phyloP scores from a whole-genome alignment of 2,113 vertebrate species.

The Rhipidura dahli region DNA sequence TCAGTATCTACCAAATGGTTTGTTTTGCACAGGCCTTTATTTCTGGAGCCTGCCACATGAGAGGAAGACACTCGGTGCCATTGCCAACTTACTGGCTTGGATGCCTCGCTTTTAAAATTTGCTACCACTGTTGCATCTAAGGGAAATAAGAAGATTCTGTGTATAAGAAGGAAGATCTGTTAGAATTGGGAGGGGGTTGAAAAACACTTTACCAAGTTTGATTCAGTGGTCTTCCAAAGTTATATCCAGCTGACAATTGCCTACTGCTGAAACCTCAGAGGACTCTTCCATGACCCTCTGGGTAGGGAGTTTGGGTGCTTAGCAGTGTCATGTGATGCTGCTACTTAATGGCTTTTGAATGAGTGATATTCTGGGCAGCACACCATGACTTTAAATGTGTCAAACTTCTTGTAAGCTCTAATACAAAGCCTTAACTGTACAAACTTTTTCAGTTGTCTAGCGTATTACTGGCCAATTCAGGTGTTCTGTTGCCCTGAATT shows the following conservation, averaged over 20 bases:
- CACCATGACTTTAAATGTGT: not conserved
- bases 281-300: not conserved
- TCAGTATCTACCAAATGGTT: not conserved
- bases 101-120: not conserved
- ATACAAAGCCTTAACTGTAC: not conserved
- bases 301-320: not conserved
- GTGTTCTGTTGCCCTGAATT: not conserved
- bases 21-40: not conserved
- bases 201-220: not conserved
- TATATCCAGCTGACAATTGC: not conserved
- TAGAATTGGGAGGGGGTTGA: not conserved
- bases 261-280: not conserved
- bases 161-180: not conserved
- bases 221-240: not conserved
- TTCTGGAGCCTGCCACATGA: not conserved
- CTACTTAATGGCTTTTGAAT: not conserved
- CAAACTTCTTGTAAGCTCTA: not conserved
- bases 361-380: not conserved
- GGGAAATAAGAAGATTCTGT: not conserved
- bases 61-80: not conserved
- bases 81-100: not conserved
- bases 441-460: not conserved
- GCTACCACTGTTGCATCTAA: not conserved
- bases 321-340: not conserved
- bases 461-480: not conserved